A percentile compares a stretch with the other conserved stretches of the same genome.
Conservation (phyloP, 2,113 vertebrate species). For the Myrmecophaga tridactyla region DNA sequence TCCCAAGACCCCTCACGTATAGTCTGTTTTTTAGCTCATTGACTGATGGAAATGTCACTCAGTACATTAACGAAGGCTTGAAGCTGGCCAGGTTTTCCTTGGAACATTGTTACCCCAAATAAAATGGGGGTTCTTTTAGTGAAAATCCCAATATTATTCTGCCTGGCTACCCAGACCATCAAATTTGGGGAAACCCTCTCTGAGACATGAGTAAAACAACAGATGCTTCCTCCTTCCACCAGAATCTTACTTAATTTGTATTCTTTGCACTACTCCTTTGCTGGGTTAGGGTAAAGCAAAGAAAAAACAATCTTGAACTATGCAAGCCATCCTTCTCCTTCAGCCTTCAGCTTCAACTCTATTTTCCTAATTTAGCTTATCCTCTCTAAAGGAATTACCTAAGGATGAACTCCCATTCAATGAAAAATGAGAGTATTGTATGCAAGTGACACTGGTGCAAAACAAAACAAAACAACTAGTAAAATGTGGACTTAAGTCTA, state of each 20-base stretch:
- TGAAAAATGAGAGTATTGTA: neutral
- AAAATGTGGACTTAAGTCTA: neutral
- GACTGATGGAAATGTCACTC: neutral
- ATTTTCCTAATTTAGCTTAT: neutral
- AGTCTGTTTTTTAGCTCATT: neutral
- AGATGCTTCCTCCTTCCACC: neutral
- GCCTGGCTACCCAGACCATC: neutral
- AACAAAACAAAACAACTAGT: neutral
- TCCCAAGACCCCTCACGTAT: neutral
- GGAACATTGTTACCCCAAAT: neutral
- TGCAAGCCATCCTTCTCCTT: neutral
- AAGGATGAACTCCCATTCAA: neutral
- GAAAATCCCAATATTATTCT: too few relatives aligned
- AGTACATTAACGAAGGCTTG: neutral
- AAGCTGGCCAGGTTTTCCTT: neutral
- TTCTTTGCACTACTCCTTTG: neutral
- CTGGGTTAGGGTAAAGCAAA: neutral
- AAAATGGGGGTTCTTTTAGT: neutral
- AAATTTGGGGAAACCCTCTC: neutral
- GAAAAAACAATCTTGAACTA: neutral
- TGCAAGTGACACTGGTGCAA: neutral
- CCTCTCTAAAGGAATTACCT: neutral
- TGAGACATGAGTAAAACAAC: neutral
- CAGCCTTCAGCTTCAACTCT: neutral
- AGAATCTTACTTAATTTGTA: neutral